Evolutionary conservation across 2,113 vertebrate genomes (phyloP).

Genomic region (Nicator chloris): DNA sequence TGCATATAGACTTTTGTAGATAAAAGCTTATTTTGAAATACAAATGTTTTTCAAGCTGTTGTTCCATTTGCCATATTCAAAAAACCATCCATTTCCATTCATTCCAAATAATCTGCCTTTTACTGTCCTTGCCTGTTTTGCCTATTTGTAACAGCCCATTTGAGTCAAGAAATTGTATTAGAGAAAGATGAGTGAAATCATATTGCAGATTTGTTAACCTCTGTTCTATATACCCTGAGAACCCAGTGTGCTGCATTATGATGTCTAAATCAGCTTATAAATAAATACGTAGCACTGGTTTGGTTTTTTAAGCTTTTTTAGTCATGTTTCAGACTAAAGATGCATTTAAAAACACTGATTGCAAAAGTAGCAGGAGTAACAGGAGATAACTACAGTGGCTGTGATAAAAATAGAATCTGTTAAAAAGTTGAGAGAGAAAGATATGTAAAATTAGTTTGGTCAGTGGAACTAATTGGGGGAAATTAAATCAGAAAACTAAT

Average conservation of each 20-base stretch:
- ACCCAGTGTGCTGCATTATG: neutral
- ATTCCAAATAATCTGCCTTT: neutral
- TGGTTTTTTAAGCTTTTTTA: neutral
- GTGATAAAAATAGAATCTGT: neutral
- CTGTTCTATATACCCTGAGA: neutral
- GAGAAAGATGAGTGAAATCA: neutral
- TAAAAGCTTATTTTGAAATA: neutral
- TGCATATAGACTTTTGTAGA: neutral
- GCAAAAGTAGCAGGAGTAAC: neutral
- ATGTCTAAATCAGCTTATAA: neutral
- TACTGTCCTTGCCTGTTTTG: neutral
- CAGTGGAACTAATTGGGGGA: neutral
- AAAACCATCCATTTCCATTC: neutral
- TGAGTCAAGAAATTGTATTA: neutral
- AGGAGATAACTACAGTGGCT: neutral
- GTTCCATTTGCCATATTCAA: neutral
- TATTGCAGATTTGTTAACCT: neutral
- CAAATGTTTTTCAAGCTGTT: neutral
- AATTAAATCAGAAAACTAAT: neutral
- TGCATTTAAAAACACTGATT: neutral
- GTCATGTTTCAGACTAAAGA: neutral
- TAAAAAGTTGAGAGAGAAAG: neutral
- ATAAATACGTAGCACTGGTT: neutral
- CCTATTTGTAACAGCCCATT: neutral
- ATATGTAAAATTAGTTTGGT: neutral